Evolutionary conservation across 2,113 vertebrate genomes (phyloP), one percentile per base, ranked within the genome.

Genomic region (Pseudorasbora parva): DNA sequence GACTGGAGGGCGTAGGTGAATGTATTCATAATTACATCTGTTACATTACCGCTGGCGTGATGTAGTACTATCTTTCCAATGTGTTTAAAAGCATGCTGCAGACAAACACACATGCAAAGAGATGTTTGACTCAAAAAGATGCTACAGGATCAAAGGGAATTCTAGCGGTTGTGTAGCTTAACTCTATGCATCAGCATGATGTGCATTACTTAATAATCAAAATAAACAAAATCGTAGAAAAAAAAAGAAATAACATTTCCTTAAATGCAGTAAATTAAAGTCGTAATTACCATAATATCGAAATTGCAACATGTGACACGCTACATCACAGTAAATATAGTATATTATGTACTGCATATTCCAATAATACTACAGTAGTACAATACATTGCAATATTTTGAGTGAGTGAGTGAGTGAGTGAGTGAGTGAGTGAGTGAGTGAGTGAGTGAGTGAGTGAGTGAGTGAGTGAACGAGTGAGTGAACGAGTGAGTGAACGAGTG

Each of bases 1-100:
- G 45, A 49, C 90, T 85, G 73, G 49, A 11, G 84, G 88, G 77
- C 85, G 68, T 75, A 87, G 87, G 88, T 90, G 86, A 89, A 78
- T 64, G 88, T 51, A 74, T 75, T 66, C 68, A 81, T 80, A 87
- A 89, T 88, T 86, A 91, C 71, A 82, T 76, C 30, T 64, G 73
- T 90, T 81, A 66, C 74, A 76, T 86, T 87, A 85, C 43, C 33
- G 71, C 84, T 71, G 19, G 56, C 43, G 12, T 66, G 43, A 33
- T 71, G 60, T 11, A 56, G 11, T 21, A 37, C 19, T 25, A 80
- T 76, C 41, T 56, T 45, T 80, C 72, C 77, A 6, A 27, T 66
- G 21, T 45, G 43, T 8, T 47, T n/a, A 27, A 43, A 30, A 81
- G 21, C 82, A 10, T 10, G 64, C 64, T 68, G 64, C 30, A 68